phyloP scores from a whole-genome alignment of 2,113 vertebrate species.

The Furnarius figulus region DNA sequence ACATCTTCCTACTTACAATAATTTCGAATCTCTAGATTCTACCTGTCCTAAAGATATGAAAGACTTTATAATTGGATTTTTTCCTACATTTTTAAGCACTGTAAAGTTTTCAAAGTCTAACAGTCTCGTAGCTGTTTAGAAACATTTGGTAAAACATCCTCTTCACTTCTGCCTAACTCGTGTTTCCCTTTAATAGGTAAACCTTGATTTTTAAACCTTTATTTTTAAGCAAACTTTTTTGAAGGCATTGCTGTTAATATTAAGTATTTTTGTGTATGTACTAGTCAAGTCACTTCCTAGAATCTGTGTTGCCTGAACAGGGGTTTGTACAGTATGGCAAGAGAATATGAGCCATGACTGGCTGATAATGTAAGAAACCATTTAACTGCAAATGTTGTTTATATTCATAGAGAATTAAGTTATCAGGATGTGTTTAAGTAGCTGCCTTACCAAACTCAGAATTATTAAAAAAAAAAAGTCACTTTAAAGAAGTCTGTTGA shows the following conservation, averaged over 20 bases:
- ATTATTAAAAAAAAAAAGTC: background rate
- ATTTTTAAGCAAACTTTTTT: background rate
- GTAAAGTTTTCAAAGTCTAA: background rate
- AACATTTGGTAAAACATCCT: background rate
- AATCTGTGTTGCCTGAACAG: background rate
- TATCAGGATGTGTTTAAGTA: background rate
- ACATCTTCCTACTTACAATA: background rate
- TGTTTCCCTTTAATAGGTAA: background rate
- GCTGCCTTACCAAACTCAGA: background rate
- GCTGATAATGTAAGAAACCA: background rate
- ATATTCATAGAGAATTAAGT: slow-evolving; percentile 7
- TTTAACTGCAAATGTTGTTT: slow-evolving; percentile 26
- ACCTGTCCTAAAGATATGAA: background rate
- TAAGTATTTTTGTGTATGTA: background rate
- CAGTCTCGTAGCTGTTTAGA: background rate
- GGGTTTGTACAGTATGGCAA: background rate
- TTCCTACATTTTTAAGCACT: background rate
- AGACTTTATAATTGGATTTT: background rate
- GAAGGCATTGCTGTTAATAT: background rate
- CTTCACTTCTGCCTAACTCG: background rate
- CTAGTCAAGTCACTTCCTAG: background rate
- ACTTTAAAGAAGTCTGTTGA: slow-evolving; percentile 3
- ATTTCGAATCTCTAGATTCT: slow-evolving; percentile 6
- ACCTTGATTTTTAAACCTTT: background rate
- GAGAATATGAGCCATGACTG: background rate